These are phyloP conservation scores for Augochlora pura DNA, from an alignment of 1,140 invertebrate genomes.

Conservation along the genomic window DNA sequence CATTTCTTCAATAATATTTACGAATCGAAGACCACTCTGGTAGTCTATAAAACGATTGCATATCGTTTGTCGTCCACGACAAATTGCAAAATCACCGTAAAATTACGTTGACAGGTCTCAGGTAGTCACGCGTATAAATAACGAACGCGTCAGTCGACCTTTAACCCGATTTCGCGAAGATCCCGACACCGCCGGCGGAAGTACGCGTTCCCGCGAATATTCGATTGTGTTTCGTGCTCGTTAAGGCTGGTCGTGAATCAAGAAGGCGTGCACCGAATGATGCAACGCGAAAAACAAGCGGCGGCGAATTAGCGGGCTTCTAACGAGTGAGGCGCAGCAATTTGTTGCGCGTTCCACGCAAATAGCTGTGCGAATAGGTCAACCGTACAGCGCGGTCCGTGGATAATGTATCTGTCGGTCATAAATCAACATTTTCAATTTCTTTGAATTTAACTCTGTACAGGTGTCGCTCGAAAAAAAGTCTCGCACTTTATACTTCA, in stretches of 20 bases:
- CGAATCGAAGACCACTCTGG: no score
- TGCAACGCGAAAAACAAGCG: constrained; percentile 15
- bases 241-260: not conserved
- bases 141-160: no score
- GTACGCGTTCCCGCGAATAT: not conserved
- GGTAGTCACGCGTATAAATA: no score
- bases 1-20: no score
- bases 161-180: not conserved
- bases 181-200: not conserved
- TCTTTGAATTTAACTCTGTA: not conserved
- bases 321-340: constrained; percentile 44
- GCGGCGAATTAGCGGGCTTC: constrained; percentile 22
- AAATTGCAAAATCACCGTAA: no score
- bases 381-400: constrained; percentile 5
- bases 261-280: not conserved
- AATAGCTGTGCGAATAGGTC: constrained; percentile 47
- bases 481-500: no score
- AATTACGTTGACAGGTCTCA: no score
- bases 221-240: not conserved
- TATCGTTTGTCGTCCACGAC: no score
- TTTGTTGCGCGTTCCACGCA: constrained; percentile 50
- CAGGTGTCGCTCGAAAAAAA: not conserved
- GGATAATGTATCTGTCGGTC: not conserved
- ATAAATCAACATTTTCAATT: not conserved
- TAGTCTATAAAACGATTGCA: no score